Conservation (phyloP, 1,140 invertebrate species). For the Atta texana region DNA sequence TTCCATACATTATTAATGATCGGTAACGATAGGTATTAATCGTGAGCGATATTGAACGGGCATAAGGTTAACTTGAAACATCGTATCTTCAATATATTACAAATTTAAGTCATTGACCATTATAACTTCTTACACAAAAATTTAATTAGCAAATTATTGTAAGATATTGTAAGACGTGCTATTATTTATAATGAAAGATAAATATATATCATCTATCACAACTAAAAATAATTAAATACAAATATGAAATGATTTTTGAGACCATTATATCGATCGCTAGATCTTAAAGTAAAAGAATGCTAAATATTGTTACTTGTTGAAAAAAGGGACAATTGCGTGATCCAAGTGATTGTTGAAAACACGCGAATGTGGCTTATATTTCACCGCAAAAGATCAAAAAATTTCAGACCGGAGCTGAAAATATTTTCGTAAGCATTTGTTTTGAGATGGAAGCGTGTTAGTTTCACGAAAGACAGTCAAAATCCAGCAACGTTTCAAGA, state of each 20-base stretch:
- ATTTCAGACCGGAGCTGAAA: neutral
- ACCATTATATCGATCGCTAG: neutral
- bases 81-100: conserved; percentile 2
- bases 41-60: conserved; percentile 9
- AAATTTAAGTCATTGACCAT: neutral
- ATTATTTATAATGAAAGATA: neutral
- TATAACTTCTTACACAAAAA: conserved; percentile 5
- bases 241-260: neutral
- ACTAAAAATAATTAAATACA: neutral
- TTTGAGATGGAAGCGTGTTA: conserved; percentile 36
- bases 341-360: conserved; percentile 34
- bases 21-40: conserved; percentile 46
- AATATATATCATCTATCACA: neutral
- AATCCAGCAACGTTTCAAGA: conserved; percentile 40
- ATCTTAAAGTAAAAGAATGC: neutral
- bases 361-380: conserved; percentile 1
- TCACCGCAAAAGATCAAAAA: conserved; percentile 15
- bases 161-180: neutral
- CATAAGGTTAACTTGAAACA: neutral
- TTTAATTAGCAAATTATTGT: neutral
- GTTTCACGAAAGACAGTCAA: conserved; percentile 47
- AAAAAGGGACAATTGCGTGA: conserved; percentile 33
- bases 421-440: conserved; percentile 43
- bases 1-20: conserved; percentile 53
- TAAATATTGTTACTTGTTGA: conserved; percentile 3